Conservation (phyloP, 2,888 invertebrate species). For the Lamproptera curius region DNA sequence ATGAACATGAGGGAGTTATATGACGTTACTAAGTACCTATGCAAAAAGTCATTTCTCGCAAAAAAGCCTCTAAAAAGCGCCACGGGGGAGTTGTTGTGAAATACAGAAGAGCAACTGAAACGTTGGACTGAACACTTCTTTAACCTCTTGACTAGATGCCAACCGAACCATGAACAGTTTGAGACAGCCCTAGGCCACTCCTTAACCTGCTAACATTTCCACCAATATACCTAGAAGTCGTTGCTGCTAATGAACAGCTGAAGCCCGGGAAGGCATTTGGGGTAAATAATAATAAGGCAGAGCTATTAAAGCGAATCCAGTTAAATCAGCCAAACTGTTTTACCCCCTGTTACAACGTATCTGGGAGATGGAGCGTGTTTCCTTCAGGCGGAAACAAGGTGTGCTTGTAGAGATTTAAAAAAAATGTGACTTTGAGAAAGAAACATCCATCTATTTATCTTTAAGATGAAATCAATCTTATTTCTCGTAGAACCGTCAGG, state of each 20-base stretch:
- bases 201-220: too few relatives aligned
- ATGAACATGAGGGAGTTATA: neutral
- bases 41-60: neutral
- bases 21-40: neutral
- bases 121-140: too few relatives aligned
- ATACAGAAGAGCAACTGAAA: too few relatives aligned
- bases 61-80: neutral
- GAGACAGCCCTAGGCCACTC: too few relatives aligned
- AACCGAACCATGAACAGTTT: too few relatives aligned
- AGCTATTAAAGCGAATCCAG: neutral
- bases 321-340: neutral
- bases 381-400: neutral
- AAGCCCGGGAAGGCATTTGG: neutral
- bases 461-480: too few relatives aligned
- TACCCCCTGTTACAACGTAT: neutral
- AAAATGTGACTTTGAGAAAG: neutral
- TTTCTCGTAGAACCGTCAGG: too few relatives aligned
- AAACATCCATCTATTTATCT: too few relatives aligned
- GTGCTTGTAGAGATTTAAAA: neutral
- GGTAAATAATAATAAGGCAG: neutral
- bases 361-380: neutral
- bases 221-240: too few relatives aligned
- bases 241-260: neutral
- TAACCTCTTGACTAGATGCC: too few relatives aligned
- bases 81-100: too few relatives aligned